Base-by-base conservation (phyloP, 2,888 invertebrate genomes). In the Sinelater perroti region DNA sequence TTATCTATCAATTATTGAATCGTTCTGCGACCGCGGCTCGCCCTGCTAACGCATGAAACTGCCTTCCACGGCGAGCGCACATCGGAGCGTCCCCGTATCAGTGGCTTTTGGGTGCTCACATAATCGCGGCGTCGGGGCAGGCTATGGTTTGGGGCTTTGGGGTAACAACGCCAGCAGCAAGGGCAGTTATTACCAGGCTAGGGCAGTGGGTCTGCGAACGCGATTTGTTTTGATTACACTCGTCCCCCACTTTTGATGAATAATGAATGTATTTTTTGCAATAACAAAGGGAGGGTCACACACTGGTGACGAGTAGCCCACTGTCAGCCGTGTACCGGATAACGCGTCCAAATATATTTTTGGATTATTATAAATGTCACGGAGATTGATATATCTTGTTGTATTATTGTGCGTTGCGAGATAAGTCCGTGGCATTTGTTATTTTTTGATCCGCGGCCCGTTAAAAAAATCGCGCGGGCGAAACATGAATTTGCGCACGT, bases 201-300 rank as follows among this genome's bases (percentile, higher is more conserved):
- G 73, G 73, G 71, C 72, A 73, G 70, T 72, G 72, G 72, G 74
- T 71, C 70, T 67, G 65, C 66, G 63, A 71, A 67, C 70, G 71
- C 74, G 74, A 74, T 74, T 73, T 74, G 74, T 74, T 74, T 73
- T 74, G 74, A 74, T 74, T 73, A 73, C 72, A 69, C 70, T 67
- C 67, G 67, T 67, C 70, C 70, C 70, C 70, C 70, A 70, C 71
- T 72, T 73, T 70, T 72, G 70, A 73, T 73, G 72, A 72, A 72
- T 73, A 73, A 73, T 73, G 73, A 73, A 73, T 72, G 73, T 72
- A 70, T 72, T 72, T 73, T 69, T 71, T 71, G 66, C 68, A 72
- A 72, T 69, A 72, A 73, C 71, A 72, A 72, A 71, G 69, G 70
- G 72, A 69, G 71, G 69, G 70, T 69, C 64, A 64, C 59, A 62